Evolutionary conservation across 1,140 invertebrate genomes (phyloP), one percentile per base, ranked within the genome.

Genomic region (Telenomus remus): DNA sequence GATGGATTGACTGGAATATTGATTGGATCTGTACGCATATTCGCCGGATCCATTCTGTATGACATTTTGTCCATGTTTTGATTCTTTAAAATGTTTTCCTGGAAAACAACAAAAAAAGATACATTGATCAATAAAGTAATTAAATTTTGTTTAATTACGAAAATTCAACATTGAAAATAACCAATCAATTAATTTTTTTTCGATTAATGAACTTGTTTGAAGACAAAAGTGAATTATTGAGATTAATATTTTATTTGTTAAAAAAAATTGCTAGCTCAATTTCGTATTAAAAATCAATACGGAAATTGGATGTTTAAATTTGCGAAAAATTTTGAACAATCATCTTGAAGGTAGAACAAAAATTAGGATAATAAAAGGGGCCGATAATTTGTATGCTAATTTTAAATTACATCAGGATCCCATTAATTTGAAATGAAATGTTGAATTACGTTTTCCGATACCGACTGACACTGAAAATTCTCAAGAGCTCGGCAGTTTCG

Each of bases 381-480:
- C 1, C 19, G 19, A 27, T 27, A 27, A 27, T n/a, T n/a, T n/a
- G n/a, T n/a, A n/a, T n/a, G n/a, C n/a, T n/a, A n/a, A n/a, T 27
- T 27, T 27, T 27, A 27, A 27, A 27, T 13, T 56, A 14, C 3
- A 9, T 49, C 15, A 35, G n/a, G n/a, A n/a, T 50, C 12, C 19
- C 33, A 14, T 15, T 12, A 14, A 8, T 10, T 11, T 5, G 10
- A 55, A 35, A 55, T 43, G 16, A 55, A 55, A 74, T 55, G 66
- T 75, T 64, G 64, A 53, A 75, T 75, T 75, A 64, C 59, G 16
- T 68, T 75, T 69, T 57, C 64, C 72, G n/a, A 69, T 75, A 48
- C 46, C 9, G 12, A 13, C 37, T 75, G 72, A 69, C 72, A 75
- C 59, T 57, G 64, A 10, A 61, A 68, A 15, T 56, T 60, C 44